These are phyloP conservation scores for Sympetrum striolatum DNA, from an alignment of 2,888 invertebrate genomes.

Conservation along the genomic window DNA sequence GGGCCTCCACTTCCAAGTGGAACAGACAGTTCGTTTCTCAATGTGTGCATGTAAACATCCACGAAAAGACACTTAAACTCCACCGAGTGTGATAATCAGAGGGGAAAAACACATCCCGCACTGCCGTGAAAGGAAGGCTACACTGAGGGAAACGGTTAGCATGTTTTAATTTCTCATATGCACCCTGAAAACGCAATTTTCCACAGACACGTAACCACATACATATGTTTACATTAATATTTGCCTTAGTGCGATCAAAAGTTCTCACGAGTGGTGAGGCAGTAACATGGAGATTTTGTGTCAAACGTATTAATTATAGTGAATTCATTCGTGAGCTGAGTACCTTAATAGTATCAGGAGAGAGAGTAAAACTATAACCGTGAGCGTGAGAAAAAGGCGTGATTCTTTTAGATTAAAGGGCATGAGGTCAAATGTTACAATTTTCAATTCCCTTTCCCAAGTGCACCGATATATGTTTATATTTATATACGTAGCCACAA, in stretches of 20 bases:
- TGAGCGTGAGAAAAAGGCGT: neutral
- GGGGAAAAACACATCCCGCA: neutral
- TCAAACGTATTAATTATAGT: neutral
- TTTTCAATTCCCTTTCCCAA: conserved; percentile 2
- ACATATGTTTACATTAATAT: neutral
- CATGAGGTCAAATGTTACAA: neutral
- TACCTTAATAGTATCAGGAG: neutral
- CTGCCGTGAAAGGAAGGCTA: neutral
- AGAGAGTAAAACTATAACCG: neutral
- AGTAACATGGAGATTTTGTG: too few species aligned
- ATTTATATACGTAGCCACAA: conserved; percentile 29
- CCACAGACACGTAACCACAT: neutral
- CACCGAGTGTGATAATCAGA: conserved; percentile 1
- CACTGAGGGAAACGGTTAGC: conserved; percentile 5
- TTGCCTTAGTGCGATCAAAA: neutral
- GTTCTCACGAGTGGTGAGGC: too few species aligned
- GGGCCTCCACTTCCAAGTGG: neutral
- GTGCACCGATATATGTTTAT: conserved; percentile 30
- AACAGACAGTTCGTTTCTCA: neutral
- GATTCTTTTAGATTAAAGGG: too few species aligned
- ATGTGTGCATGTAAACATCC: neutral
- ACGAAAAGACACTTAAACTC: conserved; percentile 23
- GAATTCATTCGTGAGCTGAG: neutral
- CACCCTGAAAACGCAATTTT: conserved; percentile 17
- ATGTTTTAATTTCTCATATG: conserved; percentile 18